A percentile compares a stretch with the other conserved stretches of the same genome.
Conservation (phyloP, 2,113 vertebrate species). For the Uria aalge region DNA sequence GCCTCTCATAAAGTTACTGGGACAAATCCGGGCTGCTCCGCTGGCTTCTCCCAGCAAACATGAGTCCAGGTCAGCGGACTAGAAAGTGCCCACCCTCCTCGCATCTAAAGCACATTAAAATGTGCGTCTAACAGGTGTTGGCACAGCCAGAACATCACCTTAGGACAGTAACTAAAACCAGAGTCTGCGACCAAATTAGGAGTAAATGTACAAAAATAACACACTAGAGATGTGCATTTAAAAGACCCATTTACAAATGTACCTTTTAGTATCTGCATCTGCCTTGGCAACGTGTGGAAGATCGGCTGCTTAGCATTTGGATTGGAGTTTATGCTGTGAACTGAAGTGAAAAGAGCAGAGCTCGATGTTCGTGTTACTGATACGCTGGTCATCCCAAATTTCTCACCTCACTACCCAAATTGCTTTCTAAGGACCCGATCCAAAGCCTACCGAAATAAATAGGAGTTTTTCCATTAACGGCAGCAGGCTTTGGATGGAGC, state of each 20-base stretch:
- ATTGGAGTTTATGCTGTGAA: neutral
- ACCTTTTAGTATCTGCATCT: neutral
- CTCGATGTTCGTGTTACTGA: rapidly evolving
- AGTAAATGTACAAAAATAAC: neutral
- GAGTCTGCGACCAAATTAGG: neutral
- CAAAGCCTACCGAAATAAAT: neutral
- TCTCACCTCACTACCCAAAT: neutral
- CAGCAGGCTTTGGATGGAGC: neutral
- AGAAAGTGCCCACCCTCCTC: neutral
- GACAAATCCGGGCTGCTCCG: rapidly evolving
- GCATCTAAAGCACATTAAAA: neutral
- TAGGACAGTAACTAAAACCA: neutral
- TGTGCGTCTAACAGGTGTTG: neutral
- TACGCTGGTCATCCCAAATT: neutral
- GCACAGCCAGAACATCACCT: neutral
- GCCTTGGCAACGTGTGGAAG: neutral
- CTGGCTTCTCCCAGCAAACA: neutral
- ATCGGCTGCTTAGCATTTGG: neutral
- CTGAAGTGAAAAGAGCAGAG: neutral
- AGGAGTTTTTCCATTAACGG: neutral
- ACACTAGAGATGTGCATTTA: neutral
- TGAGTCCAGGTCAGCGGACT: rapidly evolving
- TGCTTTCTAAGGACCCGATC: neutral
- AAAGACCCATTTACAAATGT: neutral
- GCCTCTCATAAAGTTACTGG: neutral